These are phyloP conservation scores for Ramphastos sulfuratus DNA, from an alignment of 2,113 vertebrate species.

Conservation along the genomic window DNA sequence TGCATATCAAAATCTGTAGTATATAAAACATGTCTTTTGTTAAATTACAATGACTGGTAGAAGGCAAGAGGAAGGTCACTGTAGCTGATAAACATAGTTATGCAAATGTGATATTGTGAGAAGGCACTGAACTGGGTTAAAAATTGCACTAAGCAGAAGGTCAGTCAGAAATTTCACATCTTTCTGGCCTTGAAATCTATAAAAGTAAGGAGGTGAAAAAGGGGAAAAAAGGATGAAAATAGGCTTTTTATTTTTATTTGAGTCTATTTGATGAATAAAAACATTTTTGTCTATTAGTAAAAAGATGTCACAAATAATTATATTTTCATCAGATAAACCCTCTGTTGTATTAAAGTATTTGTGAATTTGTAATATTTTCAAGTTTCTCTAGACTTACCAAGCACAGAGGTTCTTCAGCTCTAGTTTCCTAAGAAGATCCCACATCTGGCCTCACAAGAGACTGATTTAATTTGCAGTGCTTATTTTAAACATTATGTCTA, in stretches of 20 bases:
- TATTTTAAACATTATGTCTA: background rate
- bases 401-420: background rate
- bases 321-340: background rate
- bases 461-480: background rate
- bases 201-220: background rate
- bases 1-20: background rate
- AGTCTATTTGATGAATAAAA: background rate
- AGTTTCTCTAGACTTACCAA: background rate
- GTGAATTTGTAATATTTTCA: background rate
- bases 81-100: constrained; percentile 53
- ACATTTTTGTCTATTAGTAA: background rate
- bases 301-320: background rate
- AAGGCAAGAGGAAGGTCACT: constrained; percentile 43
- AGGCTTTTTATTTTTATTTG: background rate
- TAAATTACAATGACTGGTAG: constrained; percentile 35
- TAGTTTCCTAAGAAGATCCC: background rate
- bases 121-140: constrained; percentile 27
- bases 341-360: background rate
- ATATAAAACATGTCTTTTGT: constrained; percentile 2
- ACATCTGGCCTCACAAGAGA: background rate
- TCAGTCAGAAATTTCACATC: constrained; percentile 1
- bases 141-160: constrained; percentile 31
- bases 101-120: constrained; percentile 48
- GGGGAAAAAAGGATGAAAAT: background rate
- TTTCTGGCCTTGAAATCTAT: constrained; percentile 1